Conservation (phyloP, 2,113 vertebrate species). For the Aptenodytes forsteri region DNA sequence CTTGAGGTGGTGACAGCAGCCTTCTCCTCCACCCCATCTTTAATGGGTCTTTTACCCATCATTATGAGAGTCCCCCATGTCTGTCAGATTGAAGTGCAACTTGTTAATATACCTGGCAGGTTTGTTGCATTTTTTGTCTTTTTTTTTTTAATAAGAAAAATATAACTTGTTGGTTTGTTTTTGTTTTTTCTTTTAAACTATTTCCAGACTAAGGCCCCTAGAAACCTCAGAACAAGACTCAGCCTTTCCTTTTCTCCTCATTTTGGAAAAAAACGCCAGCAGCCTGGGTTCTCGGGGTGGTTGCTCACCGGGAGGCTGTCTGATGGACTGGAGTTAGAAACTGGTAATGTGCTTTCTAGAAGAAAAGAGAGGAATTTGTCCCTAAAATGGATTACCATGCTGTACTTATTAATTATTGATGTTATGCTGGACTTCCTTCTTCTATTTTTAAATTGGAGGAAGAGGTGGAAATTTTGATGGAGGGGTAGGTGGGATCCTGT, state of each 20-base stretch:
- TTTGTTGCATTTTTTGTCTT: neutral
- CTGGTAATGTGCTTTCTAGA: neutral
- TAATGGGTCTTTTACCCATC: neutral
- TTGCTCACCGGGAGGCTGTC: neutral
- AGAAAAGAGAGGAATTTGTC: neutral
- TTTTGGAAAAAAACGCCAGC: neutral
- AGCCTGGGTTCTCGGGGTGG: accelerated
- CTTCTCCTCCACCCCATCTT: neutral
- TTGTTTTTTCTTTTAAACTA: neutral
- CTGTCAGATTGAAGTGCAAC: neutral
- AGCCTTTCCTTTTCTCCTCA: neutral
- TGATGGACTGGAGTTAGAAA: neutral
- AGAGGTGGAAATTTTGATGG: neutral
- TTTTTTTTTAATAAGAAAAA: neutral
- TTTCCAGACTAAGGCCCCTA: neutral
- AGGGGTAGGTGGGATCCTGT: neutral
- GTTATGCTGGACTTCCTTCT: neutral
- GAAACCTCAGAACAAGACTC: neutral
- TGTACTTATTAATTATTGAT: constrained; percentile 26
- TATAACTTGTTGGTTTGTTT: neutral
- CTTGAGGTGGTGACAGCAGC: neutral
- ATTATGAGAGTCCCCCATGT: neutral
- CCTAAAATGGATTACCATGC: neutral
- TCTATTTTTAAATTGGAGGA: neutral
- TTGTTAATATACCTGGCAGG: neutral